These are phyloP conservation scores for Eidolon dupreanum DNA, from an alignment of 2,797 vertebrate species.

Conservation along the genomic window DNA sequence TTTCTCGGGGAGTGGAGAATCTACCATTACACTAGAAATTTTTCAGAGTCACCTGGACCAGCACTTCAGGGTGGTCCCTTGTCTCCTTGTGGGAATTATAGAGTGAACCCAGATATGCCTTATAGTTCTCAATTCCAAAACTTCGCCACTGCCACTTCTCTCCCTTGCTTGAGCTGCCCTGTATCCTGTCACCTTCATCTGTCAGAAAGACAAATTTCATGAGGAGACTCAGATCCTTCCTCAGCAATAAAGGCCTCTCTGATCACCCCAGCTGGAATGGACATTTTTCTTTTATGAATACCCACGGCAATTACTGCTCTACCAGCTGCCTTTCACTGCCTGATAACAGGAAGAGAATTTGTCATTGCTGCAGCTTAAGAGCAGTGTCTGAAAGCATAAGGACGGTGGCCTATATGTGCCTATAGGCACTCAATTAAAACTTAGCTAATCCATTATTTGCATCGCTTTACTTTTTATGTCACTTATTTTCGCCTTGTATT, in stretches of 20 bases:
- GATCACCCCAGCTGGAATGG: not conserved
- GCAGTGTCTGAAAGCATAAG: not conserved
- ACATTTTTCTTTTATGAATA: not conserved
- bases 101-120: not conserved
- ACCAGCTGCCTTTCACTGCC: not conserved
- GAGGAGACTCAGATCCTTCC: not conserved
- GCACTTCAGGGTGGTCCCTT: not conserved
- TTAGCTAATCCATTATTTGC: not conserved
- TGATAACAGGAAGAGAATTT: not conserved
- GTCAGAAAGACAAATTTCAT: not conserved
- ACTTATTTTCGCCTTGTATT: not conserved
- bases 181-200: not conserved
- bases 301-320: fast-evolving
- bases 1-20: not conserved
- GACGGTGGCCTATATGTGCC: not conserved
- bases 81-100: not conserved
- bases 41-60: not conserved
- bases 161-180: fast-evolving
- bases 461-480: not conserved
- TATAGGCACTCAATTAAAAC: not conserved
- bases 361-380: too few species aligned
- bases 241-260: not conserved
- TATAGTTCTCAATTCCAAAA: not conserved
- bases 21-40: not conserved
- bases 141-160: not conserved